Conservation (phyloP, 2,113 vertebrate species). For the Mionectes macconnelli region DNA sequence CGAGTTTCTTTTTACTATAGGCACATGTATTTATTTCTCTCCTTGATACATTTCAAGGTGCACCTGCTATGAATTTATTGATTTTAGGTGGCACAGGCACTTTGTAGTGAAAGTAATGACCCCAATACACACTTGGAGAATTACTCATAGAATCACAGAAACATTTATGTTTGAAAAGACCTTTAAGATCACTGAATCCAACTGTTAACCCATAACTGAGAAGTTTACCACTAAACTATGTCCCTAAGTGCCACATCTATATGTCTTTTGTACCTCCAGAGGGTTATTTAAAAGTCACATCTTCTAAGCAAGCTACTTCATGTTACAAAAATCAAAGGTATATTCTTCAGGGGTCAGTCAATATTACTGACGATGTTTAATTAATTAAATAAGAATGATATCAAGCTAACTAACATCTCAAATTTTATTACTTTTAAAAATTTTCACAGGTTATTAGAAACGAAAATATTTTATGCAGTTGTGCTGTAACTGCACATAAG, state of each 20-base stretch:
- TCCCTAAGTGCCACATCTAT: background rate
- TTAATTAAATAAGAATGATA: conserved; percentile 66
- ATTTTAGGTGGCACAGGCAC: background rate
- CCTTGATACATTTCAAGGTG: background rate
- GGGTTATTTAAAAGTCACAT: background rate
- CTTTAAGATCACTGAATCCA: background rate
- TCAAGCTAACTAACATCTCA: conserved; percentile 61
- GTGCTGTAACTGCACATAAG: conserved; percentile 29
- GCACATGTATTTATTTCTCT: background rate
- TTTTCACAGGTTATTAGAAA: conserved; percentile 46
- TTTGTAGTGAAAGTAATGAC: background rate
- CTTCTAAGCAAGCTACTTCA: background rate
- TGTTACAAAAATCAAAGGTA: background rate
- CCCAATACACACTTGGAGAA: background rate
- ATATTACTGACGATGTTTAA: conserved; percentile 45
- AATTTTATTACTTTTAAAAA: conserved; percentile 65
- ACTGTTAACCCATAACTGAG: background rate
- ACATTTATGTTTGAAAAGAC: background rate
- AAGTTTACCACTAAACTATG: background rate
- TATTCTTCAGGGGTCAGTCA: conserved; percentile 16
- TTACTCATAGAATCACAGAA: background rate
- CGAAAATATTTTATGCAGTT: conserved; percentile 31
- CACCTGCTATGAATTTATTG: background rate
- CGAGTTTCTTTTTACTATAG: background rate
- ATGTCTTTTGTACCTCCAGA: background rate